Evolutionary conservation across 2,797 vertebrate genomes (phyloP), one percentile per base, ranked within the genome.

Genomic region (Mus caroli): DNA sequence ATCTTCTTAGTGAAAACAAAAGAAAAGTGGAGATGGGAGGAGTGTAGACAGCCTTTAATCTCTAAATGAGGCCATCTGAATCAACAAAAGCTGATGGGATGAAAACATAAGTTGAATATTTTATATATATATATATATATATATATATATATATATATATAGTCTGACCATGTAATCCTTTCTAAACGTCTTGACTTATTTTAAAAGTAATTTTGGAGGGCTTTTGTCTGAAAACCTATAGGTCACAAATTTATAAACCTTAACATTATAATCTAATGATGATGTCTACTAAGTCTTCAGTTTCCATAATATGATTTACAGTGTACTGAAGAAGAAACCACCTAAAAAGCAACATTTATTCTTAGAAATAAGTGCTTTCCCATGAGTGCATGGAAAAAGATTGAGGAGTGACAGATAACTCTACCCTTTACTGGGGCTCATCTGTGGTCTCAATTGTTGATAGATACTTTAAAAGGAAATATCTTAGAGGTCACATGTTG

Each of bases 151-250:
- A 31, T 67, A 14, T 77, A 31, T 40, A 37, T 15, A 7, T 60
- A 31, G 7, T 19, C 1, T 54, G 84, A 24, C 15, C 37, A 6
- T 58, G 3, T 64, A 40, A 46, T 43, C 7, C 79, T 60, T 90
- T 64, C n/a, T 40, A 67, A 89, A 90, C 31, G 10, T n/a, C 14
- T 80, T 96, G 34, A 73, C 22, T 87, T 94, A 80, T 77, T 96
- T 91, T 71, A 12, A 93, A 94, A 86, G 79, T 40, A 46, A 17
- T 60, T 40, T 85, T 88, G 40, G 26, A 56, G 84, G 9, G 8
- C 78, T 88, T 90, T 62, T 78, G n/a, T 85, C 43, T 22, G 3
- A 12, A 83, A 52, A 87, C 8, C 26, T 60, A 4, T n/a, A 87
- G 75, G 14, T 71, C 40, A 50, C 52, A 84, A 60, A 58, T 54